Evolutionary conservation across 2,888 invertebrate genomes (phyloP).

Genomic region (Phyllotreta striolata): DNA sequence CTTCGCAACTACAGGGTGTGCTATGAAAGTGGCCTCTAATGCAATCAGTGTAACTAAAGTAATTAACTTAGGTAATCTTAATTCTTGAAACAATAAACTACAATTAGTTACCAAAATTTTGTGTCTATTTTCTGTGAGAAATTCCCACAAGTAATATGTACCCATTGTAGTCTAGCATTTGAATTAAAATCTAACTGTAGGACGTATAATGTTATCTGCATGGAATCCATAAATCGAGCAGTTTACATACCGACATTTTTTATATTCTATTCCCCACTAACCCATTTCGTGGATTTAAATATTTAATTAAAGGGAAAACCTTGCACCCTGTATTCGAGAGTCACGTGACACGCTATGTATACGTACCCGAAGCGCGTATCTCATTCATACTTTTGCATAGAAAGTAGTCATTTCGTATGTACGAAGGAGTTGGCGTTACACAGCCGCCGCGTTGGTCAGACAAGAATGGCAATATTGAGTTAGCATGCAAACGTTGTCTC

Average conservation of each 20-base stretch:
- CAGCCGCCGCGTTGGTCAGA: conserved; percentile 48
- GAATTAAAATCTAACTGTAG: too few species aligned
- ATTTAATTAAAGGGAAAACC: conserved; percentile 20
- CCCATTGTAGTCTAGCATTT: too few species aligned
- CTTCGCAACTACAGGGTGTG: too few species aligned
- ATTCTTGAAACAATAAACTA: background rate
- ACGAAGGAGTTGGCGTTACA: conserved; percentile 56
- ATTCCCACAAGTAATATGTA: too few species aligned
- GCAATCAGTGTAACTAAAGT: too few species aligned
- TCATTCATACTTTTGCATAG: conserved; percentile 71
- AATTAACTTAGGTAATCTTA: background rate
- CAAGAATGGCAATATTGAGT: conserved; percentile 58
- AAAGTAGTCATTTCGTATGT: conserved; percentile 66
- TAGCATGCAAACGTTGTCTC: conserved; percentile 64
- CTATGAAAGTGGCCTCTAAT: too few species aligned
- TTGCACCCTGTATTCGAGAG: conserved; percentile 29
- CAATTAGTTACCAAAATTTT: conserved; percentile 2
- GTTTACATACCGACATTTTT: conserved; percentile 7
- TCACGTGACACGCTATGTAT: conserved; percentile 57
- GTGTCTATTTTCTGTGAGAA: background rate
- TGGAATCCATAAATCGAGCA: too few species aligned
- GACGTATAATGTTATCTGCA: too few species aligned
- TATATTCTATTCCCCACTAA: background rate
- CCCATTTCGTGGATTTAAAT: conserved; percentile 2
- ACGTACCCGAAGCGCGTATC: conserved; percentile 62